Percentiles rank a stretch among this genome's conserved stretches.
Evolutionary conservation across 1,140 invertebrate species (phyloP).

Genomic region (Campodea augens): DNA sequence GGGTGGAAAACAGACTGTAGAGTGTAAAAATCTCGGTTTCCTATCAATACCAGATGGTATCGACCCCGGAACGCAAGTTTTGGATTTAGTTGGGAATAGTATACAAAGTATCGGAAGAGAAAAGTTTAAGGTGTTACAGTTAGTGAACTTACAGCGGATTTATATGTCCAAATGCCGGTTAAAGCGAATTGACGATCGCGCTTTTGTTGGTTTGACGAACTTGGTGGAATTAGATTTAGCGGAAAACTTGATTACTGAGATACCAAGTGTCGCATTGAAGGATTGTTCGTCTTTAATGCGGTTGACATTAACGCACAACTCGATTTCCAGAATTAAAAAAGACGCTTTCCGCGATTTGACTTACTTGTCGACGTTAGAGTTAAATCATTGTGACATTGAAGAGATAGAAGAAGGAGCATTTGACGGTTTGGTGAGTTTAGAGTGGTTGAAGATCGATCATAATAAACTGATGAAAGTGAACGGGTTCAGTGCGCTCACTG

Average conservation of each 20-base stretch:
- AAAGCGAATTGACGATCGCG: slow-evolving; percentile 48
- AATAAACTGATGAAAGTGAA: slow-evolving; percentile 53
- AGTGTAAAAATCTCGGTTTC: slow-evolving; percentile 56
- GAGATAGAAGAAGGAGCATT: slow-evolving; percentile 60
- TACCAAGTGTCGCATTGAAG: slow-evolving; percentile 55
- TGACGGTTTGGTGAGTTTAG: slow-evolving; percentile 52
- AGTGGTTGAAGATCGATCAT: slow-evolving; percentile 62
- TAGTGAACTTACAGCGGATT: slow-evolving; percentile 73
- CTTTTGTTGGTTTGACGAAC: slow-evolving; percentile 66
- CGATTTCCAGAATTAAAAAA: slow-evolving; percentile 44
- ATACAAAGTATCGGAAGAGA: slow-evolving; percentile 51
- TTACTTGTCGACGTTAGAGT: slow-evolving; percentile 55
- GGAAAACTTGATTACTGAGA: slow-evolving; percentile 49
- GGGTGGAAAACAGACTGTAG: slow-evolving; percentile 71
- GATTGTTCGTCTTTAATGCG: slow-evolving; percentile 61
- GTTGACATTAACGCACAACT: slow-evolving; percentile 57
- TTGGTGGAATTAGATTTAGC: slow-evolving; percentile 74
- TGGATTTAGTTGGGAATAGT: slow-evolving; percentile 65
- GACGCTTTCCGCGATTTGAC: slow-evolving; percentile 54
- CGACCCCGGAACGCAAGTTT: slow-evolving; percentile 69
- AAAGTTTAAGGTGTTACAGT: slow-evolving; percentile 49
- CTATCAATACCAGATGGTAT: slow-evolving; percentile 56
- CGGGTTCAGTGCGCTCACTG: slow-evolving; percentile 45
- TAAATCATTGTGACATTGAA: slow-evolving; percentile 58
- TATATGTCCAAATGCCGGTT: slow-evolving; percentile 56